These are phyloP conservation scores for Clusia tigrina DNA, from an alignment of 2,888 invertebrate species.

Conservation along the genomic window DNA sequence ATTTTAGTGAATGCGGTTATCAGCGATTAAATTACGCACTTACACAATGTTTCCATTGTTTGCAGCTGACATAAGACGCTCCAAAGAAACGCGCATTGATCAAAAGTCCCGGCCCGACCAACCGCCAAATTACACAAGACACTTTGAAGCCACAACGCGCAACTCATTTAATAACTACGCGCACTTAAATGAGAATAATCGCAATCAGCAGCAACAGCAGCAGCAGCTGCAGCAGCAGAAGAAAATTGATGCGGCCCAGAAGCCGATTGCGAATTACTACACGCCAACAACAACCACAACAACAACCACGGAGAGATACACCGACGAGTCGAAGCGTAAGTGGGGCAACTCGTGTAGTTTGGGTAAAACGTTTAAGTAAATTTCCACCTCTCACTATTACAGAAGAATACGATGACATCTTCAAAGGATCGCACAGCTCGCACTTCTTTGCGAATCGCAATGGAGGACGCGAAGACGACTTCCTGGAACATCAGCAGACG, in stretches of 20 bases:
- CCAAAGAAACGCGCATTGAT: constrained; percentile 59
- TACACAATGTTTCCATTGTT: constrained; percentile 23
- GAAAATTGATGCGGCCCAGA: constrained; percentile 47
- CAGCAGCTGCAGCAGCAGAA: constrained; percentile 40
- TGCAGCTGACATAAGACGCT: constrained; percentile 58
- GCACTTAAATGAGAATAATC: constrained; percentile 29
- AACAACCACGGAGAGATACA: constrained; percentile 50
- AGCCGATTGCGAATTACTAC: constrained; percentile 58
- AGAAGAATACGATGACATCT: constrained; percentile 69
- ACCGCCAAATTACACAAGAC: constrained; percentile 48
- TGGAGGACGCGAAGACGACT: constrained; percentile 69
- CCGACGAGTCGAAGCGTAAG: constrained; percentile 62
- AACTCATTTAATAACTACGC: constrained; percentile 44
- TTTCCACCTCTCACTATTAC: constrained; percentile 16
- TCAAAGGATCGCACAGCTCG: constrained; percentile 77
- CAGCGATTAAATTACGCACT: constrained; percentile 17
- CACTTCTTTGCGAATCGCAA: constrained; percentile 77
- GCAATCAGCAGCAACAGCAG: constrained; percentile 37
- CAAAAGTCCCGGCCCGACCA: constrained; percentile 58
- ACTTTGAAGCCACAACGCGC: constrained; percentile 42
- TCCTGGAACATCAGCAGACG: constrained; percentile 63
- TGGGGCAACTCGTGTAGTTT: constrained; percentile 22
- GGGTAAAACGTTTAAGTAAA: neutral
- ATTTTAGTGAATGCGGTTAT: neutral
- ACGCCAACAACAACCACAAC: constrained; percentile 52